Conservation (phyloP, 1,140 invertebrate species). For the Drosophila dunni region DNA sequence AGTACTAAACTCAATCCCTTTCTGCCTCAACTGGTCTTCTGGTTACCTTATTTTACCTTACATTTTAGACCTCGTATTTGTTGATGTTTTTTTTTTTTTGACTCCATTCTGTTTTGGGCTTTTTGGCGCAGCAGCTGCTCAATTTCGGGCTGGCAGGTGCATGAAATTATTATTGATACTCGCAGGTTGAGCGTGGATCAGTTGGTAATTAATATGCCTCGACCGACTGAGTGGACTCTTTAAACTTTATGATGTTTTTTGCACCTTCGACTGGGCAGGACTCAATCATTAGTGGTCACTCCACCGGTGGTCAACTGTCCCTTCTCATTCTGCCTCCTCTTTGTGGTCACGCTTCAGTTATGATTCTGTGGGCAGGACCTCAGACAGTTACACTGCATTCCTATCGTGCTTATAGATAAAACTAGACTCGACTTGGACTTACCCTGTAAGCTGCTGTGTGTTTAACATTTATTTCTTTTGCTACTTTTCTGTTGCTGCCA, state of each 20-base stretch:
- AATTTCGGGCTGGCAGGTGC: slow-evolving; percentile 75
- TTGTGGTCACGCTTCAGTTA: slow-evolving; percentile 56
- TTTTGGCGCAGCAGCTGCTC: slow-evolving; percentile 38
- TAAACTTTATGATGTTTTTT: slow-evolving; percentile 65
- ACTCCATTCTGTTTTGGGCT: slow-evolving; percentile 30
- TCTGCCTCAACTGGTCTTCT: slow-evolving; percentile 1
- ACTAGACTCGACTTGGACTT: not conserved
- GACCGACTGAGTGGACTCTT: slow-evolving; percentile 19
- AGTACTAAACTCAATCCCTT: slow-evolving; percentile 19
- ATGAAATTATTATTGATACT: slow-evolving; percentile 77
- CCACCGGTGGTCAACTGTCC: slow-evolving; percentile 2
- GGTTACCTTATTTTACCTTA: slow-evolving; percentile 31
- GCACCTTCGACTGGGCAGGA: slow-evolving; percentile 59
- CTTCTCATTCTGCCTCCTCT: not conserved
- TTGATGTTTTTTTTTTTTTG: slow-evolving; percentile 48
- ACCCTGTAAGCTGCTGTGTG: not conserved
- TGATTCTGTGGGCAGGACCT: slow-evolving; percentile 26
- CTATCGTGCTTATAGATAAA: not conserved
- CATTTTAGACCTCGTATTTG: not conserved
- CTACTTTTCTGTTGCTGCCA: not conserved
- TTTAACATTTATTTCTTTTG: not conserved
- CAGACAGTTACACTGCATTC: slow-evolving; percentile 2
- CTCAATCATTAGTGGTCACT: slow-evolving; percentile 71
- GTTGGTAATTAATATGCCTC: slow-evolving; percentile 70
- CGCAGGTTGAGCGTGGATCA: slow-evolving; percentile 12